Conservation (phyloP, 2,888 invertebrate genomes). For the Lacanobia wlatinum region DNA sequence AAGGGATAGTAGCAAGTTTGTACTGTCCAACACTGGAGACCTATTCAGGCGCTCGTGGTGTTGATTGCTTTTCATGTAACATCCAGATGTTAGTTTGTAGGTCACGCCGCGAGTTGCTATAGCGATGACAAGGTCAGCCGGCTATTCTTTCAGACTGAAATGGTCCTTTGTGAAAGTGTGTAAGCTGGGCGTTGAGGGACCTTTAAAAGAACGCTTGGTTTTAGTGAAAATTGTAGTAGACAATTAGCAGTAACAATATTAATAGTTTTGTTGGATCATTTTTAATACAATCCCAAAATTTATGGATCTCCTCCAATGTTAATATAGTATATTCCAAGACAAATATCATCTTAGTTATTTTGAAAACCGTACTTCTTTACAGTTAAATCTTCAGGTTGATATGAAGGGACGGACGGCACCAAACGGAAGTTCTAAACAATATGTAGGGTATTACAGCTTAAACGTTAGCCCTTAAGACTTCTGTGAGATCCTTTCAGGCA, state of each 20-base stretch:
- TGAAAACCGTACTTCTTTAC: neutral
- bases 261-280: too few species aligned
- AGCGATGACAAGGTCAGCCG: slow-evolving; percentile 35
- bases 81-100: slow-evolving; percentile 62
- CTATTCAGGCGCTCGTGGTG: slow-evolving; percentile 33
- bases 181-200: neutral
- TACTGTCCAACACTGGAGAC: slow-evolving; percentile 12
- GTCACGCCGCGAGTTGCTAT: slow-evolving; percentile 37
- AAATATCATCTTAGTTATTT: too few species aligned
- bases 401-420: neutral
- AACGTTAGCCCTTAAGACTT: neutral
- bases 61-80: slow-evolving; percentile 49
- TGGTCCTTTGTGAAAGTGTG: neutral
- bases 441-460: too few species aligned
- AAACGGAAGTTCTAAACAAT: neutral
- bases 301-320: neutral
- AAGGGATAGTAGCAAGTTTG: slow-evolving; percentile 1
- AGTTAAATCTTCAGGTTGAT: neutral
- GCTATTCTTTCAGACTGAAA: slow-evolving; percentile 22
- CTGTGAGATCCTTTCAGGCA: slow-evolving; percentile 13
- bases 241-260: too few species aligned
- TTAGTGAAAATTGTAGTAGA: neutral
- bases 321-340: neutral
- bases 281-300: neutral
- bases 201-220: neutral